Percentiles rank a stretch among this genome's conserved stretches.
Conservation (phyloP, 2,888 invertebrate genomes). For the Mactromeris polynyma region DNA sequence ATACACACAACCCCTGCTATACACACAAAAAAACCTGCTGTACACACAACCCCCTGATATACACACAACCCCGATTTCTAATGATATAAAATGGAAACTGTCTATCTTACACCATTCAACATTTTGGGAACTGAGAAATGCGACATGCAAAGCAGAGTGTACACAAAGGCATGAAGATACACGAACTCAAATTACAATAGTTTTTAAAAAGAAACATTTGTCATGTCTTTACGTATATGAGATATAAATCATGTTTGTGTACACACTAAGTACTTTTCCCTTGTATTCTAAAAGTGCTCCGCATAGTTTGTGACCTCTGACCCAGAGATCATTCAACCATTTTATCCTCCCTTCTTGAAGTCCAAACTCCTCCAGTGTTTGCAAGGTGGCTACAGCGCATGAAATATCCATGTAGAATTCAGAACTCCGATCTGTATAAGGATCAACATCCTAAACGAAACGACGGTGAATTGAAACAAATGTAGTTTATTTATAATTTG, state of each 20-base stretch:
- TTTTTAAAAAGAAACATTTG: too few species aligned
- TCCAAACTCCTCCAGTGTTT: conserved; percentile 59
- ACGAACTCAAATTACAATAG: too few species aligned
- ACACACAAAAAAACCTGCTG: too few species aligned
- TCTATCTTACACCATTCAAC: too few species aligned
- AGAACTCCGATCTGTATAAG: conserved; percentile 43
- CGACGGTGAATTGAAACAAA: neutral
- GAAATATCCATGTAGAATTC: conserved; percentile 63
- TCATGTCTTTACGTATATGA: too few species aligned
- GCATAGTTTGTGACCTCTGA: conserved; percentile 78
- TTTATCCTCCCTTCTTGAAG: conserved; percentile 67
- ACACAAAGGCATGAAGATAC: too few species aligned
- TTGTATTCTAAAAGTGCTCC: conserved; percentile 73
- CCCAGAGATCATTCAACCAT: conserved; percentile 80
- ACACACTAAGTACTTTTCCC: conserved; percentile 35
- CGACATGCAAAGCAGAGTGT: too few species aligned
- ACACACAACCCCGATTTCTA: too few species aligned
- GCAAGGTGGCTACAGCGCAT: conserved; percentile 70
- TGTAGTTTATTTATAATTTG: neutral
- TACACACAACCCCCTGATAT: too few species aligned
- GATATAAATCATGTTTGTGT: neutral
- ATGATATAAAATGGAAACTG: too few species aligned
- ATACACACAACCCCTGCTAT: too few species aligned
- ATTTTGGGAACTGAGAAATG: too few species aligned
- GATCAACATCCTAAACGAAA: conserved; percentile 21